Base-by-base conservation (phyloP, 2,888 invertebrate species). In the Drosophila longiperda region DNA sequence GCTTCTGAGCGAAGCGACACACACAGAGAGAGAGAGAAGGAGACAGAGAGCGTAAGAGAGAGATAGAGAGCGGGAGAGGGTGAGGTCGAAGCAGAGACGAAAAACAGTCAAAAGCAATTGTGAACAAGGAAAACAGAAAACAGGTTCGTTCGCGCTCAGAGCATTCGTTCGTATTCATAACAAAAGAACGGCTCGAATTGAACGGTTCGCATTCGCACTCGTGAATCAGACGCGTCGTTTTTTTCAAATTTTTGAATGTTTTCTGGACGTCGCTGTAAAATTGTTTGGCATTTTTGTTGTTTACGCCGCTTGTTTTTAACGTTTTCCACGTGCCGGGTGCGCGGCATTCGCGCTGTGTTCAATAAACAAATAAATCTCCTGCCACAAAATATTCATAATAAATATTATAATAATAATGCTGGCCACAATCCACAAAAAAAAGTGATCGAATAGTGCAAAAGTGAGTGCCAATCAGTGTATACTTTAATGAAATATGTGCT, bases 141-240 rank as follows among this genome's bases (percentile, higher is more conserved):
- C 91, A 91, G 91, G 91, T 91, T 91, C 91, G 91, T 78, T 86
- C 66, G 83, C 81, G 80, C 77, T 81, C 79, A 79, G 87, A 80
- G 82, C 81, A 82, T 71, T 80, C 80, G 63, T 77, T 87, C 82
- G 89, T 79, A 87, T 79, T 87, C 93, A 93, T 89, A 93, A 93
- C 92, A 93, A 93, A 92, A 92, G 92, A 92, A 91, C 90, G 91
- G 90, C 92, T 93, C 90, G 91, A 91, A 88, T 92, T 86, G 92
- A 91, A 91, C 93, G 92, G 93, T 92, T 92, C 90, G 89, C 78
- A 78, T 48, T 87, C 85, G 84, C 90, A 87, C 65, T 87, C 87
- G 82, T 80, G 66, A 53, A 48, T 57, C 66, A 73, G 73, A 84
- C 80, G 77, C 64, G 64, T 66, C 79, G 75, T 67, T 57, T 72